Percentiles rank a stretch among this genome's conserved stretches.
These are phyloP conservation scores for Seriola dumerili DNA, from an alignment of 2,113 vertebrate genomes.

Conservation along the genomic window DNA sequence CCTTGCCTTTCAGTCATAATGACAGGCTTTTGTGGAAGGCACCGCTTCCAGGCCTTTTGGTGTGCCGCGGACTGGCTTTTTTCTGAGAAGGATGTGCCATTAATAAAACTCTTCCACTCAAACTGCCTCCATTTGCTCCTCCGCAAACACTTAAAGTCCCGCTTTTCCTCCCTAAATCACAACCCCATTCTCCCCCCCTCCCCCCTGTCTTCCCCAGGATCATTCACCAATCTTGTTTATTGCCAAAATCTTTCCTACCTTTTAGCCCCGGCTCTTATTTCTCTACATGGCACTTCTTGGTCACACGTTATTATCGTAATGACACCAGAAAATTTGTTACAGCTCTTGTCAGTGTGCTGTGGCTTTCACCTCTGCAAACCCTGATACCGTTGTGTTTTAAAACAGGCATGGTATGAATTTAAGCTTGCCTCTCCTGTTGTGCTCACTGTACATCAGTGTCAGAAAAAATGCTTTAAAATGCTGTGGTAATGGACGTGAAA, in stretches of 20 bases:
- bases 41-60: conserved; percentile 41
- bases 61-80: conserved; percentile 27
- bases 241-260: conserved; percentile 28
- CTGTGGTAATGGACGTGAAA: conserved; percentile 57
- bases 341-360: conserved; percentile 3
- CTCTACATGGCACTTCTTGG: conserved; percentile 31
- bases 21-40: conserved; percentile 60
- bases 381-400: conserved; percentile 8
- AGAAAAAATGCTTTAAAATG: conserved; percentile 32
- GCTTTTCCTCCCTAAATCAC: conserved; percentile 55
- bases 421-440: conserved; percentile 16
- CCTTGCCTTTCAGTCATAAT: conserved; percentile 62
- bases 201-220: conserved; percentile 27
- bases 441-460: conserved; percentile 27
- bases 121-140: conserved; percentile 58
- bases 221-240: conserved; percentile 48
- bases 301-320: conserved; percentile 36
- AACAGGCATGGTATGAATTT: conserved; percentile 9
- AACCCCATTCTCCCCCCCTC: conserved; percentile 14
- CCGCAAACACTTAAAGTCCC: conserved; percentile 49
- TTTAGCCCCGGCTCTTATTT: conserved; percentile 46
- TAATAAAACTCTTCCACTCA: conserved; percentile 60
- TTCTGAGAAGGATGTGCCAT: conserved; percentile 54
- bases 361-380: conserved; percentile 1
- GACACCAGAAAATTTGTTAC: conserved; percentile 26